Base-by-base conservation (phyloP, 2,113 vertebrate genomes). In the Holacanthus passer region DNA sequence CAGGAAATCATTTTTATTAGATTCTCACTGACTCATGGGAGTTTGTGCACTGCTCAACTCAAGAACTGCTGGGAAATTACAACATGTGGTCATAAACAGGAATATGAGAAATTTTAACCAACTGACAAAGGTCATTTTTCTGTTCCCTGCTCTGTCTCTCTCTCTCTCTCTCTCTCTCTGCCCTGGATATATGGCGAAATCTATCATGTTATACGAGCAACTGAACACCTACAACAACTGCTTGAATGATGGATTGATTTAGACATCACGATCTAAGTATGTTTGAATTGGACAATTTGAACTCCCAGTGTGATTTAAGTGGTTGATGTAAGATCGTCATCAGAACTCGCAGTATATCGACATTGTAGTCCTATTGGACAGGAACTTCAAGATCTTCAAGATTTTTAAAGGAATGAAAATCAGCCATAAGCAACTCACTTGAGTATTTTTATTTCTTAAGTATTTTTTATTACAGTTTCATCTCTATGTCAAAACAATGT, bases 351-450 rank as follows among this genome's bases (percentile, higher is more conserved):
- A 75, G 85, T 86, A 70, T 78, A 59, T 79, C 79, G 73, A 66
- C 60, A 48, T 13, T 56, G 29, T 59, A 45, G 35, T 79, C 56
- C 27, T 70, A 20, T 65, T 14, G 35, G 29, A 91, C 59, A 35
- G 73, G 14, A 81, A 43, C 62, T n/a, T n/a, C n/a, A 66, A 59
- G 5, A 6, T 45, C 20, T 45, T 29, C 9, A 24, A 41, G 22
- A 59, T 76, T 85, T 79, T 77, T 69, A 80, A 73, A 78, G 77
- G 81, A 89, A 84, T 80, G 72, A 60, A 79, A 74, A 82, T 89
- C 72, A 91, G 89, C 86, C 88, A 89, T 87, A 88, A 80, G 68
- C 75, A 67, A 77, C 86, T 85, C 71, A 69, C 71, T 78, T 74
- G 78, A 69, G 64, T 78, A 32, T 73, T 82, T 78, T 75, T 63